These are phyloP conservation scores for Sus cebifrons DNA, from an alignment of 2,797 vertebrate species.

Conservation along the genomic window DNA sequence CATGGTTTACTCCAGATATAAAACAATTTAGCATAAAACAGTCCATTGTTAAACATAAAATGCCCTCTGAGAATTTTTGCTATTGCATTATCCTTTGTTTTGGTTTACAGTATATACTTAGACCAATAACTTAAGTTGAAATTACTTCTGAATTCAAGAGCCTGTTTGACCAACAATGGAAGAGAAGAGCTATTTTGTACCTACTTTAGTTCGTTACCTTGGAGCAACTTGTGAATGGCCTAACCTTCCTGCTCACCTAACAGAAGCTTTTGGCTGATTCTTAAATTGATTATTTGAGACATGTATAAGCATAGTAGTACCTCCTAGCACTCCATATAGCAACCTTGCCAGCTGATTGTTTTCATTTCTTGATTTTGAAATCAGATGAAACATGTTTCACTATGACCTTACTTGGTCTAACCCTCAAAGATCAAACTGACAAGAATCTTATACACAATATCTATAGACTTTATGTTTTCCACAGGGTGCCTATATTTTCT, in stretches of 20 bases:
- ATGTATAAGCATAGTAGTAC: not conserved
- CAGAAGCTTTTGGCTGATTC: not conserved
- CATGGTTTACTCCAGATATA: constrained; percentile 9
- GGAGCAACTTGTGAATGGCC: not conserved
- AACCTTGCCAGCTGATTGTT: constrained; percentile 3
- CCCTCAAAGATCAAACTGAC: not conserved
- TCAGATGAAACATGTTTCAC: constrained; percentile 28
- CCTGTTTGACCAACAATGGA: not conserved
- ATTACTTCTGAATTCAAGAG: not conserved
- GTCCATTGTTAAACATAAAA: constrained; percentile 33
- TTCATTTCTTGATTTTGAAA: constrained; percentile 60
- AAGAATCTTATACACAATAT: not conserved
- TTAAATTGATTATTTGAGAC: constrained; percentile 45
- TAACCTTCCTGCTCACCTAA: not conserved
- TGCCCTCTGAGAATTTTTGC: constrained; percentile 29
- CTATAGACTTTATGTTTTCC: not conserved
- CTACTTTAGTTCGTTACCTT: not conserved
- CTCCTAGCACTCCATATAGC: not conserved
- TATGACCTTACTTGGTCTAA: not conserved
- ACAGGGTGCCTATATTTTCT: not conserved
- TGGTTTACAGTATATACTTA: not conserved
- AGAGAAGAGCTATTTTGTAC: constrained; percentile 31
- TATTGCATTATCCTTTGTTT: not conserved
- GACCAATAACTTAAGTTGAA: not conserved
- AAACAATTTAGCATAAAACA: constrained; percentile 57